These are phyloP conservation scores for Oxyscelio sp. DNA, from an alignment of 2,888 invertebrate species.

Conservation along the genomic window DNA sequence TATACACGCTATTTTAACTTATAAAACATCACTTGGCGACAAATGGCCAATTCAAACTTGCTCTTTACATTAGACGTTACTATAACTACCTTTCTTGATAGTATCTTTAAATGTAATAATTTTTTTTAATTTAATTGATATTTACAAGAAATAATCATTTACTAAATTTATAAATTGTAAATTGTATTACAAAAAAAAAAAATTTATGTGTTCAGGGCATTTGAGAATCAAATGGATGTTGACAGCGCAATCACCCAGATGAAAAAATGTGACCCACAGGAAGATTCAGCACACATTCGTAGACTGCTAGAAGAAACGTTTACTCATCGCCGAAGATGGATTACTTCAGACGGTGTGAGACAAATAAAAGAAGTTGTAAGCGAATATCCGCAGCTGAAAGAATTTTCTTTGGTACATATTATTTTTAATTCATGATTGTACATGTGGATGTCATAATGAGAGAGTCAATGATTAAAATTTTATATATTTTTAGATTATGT, in stretches of 20 bases:
- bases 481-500: constrained; percentile 42
- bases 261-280: not conserved
- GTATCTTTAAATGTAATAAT: not conserved
- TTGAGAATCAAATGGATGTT: not conserved
- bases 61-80: not conserved
- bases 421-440: no score
- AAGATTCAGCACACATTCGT: constrained; percentile 2
- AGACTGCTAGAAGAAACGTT: constrained; percentile 19
- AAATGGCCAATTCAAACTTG: not conserved
- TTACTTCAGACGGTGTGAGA: constrained; percentile 3
- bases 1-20: not conserved
- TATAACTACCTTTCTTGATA: not conserved
- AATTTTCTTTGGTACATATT: constrained; percentile 28
- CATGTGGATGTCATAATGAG: no score
- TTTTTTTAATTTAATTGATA: not conserved
- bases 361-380: not conserved
- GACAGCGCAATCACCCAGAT: not conserved
- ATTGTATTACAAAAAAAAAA: no score
- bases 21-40: not conserved
- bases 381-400: constrained; percentile 34
- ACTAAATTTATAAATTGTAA: not conserved
- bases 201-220: not conserved
- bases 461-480: not conserved
- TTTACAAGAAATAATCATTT: not conserved
- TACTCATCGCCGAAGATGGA: constrained; percentile 12